These are phyloP conservation scores for Mesoligia furuncula DNA, from an alignment of 2,888 invertebrate genomes.

Conservation along the genomic window DNA sequence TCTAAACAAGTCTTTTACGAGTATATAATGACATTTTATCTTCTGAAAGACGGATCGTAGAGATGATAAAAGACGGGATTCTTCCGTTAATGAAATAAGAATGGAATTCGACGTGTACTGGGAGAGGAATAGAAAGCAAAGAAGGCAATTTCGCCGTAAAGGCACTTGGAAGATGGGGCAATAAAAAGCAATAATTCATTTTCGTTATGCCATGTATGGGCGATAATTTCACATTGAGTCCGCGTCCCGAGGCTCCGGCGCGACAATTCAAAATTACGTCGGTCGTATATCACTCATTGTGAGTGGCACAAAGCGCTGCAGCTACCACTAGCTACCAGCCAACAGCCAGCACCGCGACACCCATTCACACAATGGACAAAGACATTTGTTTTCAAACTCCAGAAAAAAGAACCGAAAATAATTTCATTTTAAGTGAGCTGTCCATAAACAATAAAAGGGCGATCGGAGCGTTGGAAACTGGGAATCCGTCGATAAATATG, in stretches of 20 bases:
- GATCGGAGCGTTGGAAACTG: slow-evolving; percentile 69
- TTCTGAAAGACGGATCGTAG: slow-evolving; percentile 72
- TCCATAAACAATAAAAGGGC: slow-evolving; percentile 82
- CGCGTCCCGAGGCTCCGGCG: slow-evolving; percentile 78
- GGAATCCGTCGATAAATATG: slow-evolving; percentile 75
- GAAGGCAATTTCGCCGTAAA: slow-evolving; percentile 77
- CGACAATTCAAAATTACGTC: slow-evolving; percentile 89
- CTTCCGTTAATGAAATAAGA: slow-evolving; percentile 71
- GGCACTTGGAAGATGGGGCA: slow-evolving; percentile 75
- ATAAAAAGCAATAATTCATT: slow-evolving; percentile 89
- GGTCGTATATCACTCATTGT: slow-evolving; percentile 90
- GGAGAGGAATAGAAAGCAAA: slow-evolving; percentile 72
- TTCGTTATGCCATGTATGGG: slow-evolving; percentile 89
- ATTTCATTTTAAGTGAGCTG: slow-evolving; percentile 83
- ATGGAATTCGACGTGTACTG: slow-evolving; percentile 68
- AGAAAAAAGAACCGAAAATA: slow-evolving; percentile 85
- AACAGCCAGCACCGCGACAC: slow-evolving; percentile 77
- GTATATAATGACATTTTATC: slow-evolving; percentile 80
- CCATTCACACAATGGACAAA: slow-evolving; percentile 86
- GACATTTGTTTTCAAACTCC: slow-evolving; percentile 88
- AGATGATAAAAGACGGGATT: slow-evolving; percentile 69
- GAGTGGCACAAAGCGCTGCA: slow-evolving; percentile 85
- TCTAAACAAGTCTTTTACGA: slow-evolving; percentile 82
- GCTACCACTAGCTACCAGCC: slow-evolving; percentile 86
- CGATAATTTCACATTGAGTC: slow-evolving; percentile 89